Percentiles rank a stretch among this genome's conserved stretches.
These are phyloP conservation scores for Ceyx margarethae DNA, from an alignment of 2,113 vertebrate genomes.

Conservation along the genomic window DNA sequence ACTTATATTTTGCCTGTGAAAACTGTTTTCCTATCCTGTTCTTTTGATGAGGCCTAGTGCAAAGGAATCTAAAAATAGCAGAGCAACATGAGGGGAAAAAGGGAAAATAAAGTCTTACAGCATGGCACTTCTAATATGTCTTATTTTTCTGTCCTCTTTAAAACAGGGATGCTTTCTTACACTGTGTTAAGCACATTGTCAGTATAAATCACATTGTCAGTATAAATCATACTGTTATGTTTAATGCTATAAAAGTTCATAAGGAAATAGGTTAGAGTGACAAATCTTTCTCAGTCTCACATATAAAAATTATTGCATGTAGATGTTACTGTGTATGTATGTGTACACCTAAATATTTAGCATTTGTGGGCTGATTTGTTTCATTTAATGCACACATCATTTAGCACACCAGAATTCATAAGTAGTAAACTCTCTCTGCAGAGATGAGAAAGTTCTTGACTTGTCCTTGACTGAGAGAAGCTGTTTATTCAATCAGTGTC, in stretches of 20 bases:
- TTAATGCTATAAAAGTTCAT: not conserved
- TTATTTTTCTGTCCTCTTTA: not conserved
- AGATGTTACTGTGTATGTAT: not conserved
- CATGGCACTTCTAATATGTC: not conserved
- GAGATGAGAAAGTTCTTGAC: not conserved
- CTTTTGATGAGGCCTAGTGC: not conserved
- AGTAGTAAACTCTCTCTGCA: not conserved
- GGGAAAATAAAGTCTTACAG: not conserved
- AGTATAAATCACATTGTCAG: not conserved
- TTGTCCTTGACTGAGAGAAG: not conserved
- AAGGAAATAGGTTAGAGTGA: not conserved
- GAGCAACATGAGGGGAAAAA: not conserved
- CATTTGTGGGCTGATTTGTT: not conserved
- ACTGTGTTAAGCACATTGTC: not conserved
- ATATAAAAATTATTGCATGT: not conserved
- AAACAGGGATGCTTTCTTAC: not conserved
- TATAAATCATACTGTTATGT: not conserved
- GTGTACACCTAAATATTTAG: not conserved
- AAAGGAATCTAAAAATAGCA: not conserved
- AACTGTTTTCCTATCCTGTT: not conserved
- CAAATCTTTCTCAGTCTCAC: not conserved
- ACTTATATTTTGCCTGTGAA: not conserved
- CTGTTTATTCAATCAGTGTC: not conserved
- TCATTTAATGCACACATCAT: not conserved
- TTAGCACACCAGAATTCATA: not conserved